A percentile compares a stretch with the other conserved stretches of the same genome.
Evolutionary conservation across 2,888 invertebrate species (phyloP).

Genomic region (Caenorhabditis becei): DNA sequence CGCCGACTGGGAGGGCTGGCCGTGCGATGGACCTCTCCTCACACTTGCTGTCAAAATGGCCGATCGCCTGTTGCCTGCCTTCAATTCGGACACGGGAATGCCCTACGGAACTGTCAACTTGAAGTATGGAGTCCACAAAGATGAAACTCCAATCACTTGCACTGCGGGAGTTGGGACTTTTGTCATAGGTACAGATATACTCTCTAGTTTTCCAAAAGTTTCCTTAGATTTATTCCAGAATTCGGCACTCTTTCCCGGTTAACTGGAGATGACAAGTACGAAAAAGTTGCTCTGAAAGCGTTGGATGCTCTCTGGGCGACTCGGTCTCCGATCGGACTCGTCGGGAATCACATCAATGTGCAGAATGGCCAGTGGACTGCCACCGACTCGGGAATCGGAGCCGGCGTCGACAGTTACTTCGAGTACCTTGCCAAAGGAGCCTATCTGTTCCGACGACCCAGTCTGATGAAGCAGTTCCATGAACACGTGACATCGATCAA

Average conservation of each 20-base stretch:
- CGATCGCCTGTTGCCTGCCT: constrained; percentile 88
- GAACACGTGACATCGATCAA: constrained; percentile 83
- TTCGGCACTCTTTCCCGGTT: constrained; percentile 87
- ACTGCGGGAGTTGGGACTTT: constrained; percentile 98
- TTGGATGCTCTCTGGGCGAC: constrained; percentile 91
- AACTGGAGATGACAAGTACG: constrained; percentile 87
- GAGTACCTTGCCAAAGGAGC: constrained; percentile 98
- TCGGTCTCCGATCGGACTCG: constrained; percentile 86
- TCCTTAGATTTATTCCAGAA: constrained; percentile 87
- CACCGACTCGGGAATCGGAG: constrained; percentile 94
- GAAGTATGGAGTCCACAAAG: constrained; percentile 89
- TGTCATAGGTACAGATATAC: constrained; percentile 86
- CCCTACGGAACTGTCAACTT: constrained; percentile 89
- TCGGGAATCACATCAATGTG: constrained; percentile 95
- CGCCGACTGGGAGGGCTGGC: constrained; percentile 92
- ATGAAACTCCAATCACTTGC: constrained; percentile 96
- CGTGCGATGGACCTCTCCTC: constrained; percentile 95
- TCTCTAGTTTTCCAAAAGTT: no score
- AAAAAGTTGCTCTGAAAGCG: constrained; percentile 91
- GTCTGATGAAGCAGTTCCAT: constrained; percentile 92
- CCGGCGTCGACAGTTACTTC: constrained; percentile 89
- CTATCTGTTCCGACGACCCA: constrained; percentile 91
- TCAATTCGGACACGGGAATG: constrained; percentile 79
- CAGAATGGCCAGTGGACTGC: constrained; percentile 89
- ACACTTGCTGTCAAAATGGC: constrained; percentile 96